These are phyloP conservation scores for Flexamia atlantica DNA, from an alignment of 2,888 invertebrate genomes.

Conservation along the genomic window DNA sequence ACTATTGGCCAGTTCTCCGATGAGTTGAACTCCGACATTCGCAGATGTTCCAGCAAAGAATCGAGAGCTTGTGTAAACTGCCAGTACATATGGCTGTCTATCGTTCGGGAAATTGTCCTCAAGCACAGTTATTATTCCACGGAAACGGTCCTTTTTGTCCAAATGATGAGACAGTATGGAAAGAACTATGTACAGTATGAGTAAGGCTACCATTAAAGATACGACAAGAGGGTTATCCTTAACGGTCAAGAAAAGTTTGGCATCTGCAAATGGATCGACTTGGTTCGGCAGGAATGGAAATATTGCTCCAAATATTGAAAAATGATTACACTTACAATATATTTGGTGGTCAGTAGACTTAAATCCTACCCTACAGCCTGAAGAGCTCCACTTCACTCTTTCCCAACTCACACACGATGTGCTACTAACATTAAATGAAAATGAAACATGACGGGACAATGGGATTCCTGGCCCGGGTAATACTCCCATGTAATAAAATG, in stretches of 20 bases:
- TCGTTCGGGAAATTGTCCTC: conserved; percentile 68
- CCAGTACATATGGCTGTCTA: conserved; percentile 67
- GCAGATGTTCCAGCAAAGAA: conserved; percentile 68
- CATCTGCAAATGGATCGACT: conserved; percentile 65
- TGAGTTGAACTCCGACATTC: conserved; percentile 68
- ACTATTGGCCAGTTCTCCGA: conserved; percentile 62
- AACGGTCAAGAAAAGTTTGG: conserved; percentile 66
- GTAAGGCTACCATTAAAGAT: conserved; percentile 61
- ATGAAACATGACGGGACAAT: background rate
- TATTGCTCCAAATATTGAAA: conserved; percentile 11
- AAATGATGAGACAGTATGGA: conserved; percentile 64
- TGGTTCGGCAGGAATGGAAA: conserved; percentile 59
- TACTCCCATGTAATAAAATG: background rate
- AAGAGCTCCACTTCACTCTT: background rate
- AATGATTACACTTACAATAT: background rate
- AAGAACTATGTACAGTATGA: conserved; percentile 66
- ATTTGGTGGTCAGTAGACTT: background rate
- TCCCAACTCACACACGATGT: background rate
- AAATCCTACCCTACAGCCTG: background rate
- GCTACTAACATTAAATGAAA: background rate
- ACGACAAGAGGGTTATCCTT: conserved; percentile 67
- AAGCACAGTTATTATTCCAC: conserved; percentile 65
- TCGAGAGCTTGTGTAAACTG: conserved; percentile 68
- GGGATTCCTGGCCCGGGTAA: background rate
- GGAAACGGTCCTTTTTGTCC: conserved; percentile 65